These are phyloP conservation scores for Arothron firmamentum DNA, from an alignment of 2,113 vertebrate genomes.

Conservation along the genomic window DNA sequence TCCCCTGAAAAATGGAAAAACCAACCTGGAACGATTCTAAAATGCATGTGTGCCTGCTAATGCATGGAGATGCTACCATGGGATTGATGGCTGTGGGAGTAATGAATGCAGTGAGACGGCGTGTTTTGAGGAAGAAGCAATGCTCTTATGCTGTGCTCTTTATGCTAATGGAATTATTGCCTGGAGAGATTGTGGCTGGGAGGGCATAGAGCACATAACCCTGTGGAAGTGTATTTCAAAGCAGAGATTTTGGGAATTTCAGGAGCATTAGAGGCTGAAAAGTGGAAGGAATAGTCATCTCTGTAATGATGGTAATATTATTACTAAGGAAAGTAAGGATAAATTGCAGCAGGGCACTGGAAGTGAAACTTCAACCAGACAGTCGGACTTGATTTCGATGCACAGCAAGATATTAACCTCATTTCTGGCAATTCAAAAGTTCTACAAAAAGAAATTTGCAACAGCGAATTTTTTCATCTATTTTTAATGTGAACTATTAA, in stretches of 20 bases:
- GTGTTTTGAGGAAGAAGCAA: constrained; percentile 37
- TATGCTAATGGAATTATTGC: constrained; percentile 50
- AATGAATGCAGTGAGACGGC: constrained; percentile 32
- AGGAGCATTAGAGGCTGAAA: constrained; percentile 36
- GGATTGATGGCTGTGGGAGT: constrained; percentile 29
- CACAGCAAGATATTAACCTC: constrained; percentile 13
- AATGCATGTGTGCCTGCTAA: constrained; percentile 5
- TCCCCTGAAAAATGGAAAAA: background rate
- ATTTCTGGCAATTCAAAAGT: constrained; percentile 28
- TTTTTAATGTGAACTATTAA: too few relatives aligned
- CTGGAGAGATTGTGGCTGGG: constrained; percentile 37
- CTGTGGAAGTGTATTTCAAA: constrained; percentile 49
- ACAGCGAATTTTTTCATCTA: background rate
- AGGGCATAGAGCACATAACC: constrained; percentile 17
- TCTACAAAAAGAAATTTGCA: background rate
- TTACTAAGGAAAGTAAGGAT: constrained; percentile 14
- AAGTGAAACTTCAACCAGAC: constrained; percentile 23
- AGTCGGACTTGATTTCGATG: constrained; percentile 25
- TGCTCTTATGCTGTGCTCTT: constrained; percentile 33
- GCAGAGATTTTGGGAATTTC: constrained; percentile 51
- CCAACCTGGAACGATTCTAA: constrained; percentile 3
- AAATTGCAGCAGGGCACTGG: constrained; percentile 23
- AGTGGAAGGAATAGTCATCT: constrained; percentile 42
- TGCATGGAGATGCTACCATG: constrained; percentile 30
- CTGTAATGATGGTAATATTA: constrained; percentile 48